These are phyloP conservation scores for Gymnocephalus cernua DNA, from an alignment of 2,113 vertebrate genomes.

Conservation along the genomic window DNA sequence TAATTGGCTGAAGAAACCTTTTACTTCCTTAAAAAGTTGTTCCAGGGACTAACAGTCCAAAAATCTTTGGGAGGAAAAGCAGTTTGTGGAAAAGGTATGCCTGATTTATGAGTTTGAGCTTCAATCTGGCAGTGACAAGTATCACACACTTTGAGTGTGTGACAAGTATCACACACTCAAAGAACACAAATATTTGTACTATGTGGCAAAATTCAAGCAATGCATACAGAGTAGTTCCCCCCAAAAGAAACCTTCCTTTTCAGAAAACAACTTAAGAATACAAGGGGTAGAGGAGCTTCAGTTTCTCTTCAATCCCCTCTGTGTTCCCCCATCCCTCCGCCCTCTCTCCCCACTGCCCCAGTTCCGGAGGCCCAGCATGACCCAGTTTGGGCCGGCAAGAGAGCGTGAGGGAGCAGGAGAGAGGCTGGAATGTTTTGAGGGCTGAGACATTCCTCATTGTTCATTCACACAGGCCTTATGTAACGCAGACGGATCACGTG, in stretches of 20 bases:
- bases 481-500: conserved; percentile 80
- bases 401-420: conserved; percentile 59
- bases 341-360: conserved; percentile 78
- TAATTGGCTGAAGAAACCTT: no score
- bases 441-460: conserved; percentile 84
- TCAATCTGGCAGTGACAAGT: neutral
- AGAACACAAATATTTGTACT: conserved; percentile 48
- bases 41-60: no score
- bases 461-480: conserved; percentile 83
- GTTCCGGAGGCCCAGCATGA: conserved; percentile 79
- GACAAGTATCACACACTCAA: no score
- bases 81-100: neutral
- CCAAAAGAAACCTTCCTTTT: conserved; percentile 35
- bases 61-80: no score
- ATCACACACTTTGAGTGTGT: no score
- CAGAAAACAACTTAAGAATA: conserved; percentile 44
- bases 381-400: conserved; percentile 75
- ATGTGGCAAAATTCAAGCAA: conserved; percentile 9
- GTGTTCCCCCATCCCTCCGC: conserved; percentile 42
- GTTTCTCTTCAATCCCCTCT: conserved; percentile 58
- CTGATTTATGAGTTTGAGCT: neutral
- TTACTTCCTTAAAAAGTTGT: no score
- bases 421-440: conserved; percentile 80
- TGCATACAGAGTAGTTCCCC: conserved; percentile 11
- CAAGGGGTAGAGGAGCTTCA: conserved; percentile 40